Percentiles rank a stretch among this genome's conserved stretches.
Conservation (phyloP, 2,113 vertebrate genomes). For the Embiotoca jacksoni region DNA sequence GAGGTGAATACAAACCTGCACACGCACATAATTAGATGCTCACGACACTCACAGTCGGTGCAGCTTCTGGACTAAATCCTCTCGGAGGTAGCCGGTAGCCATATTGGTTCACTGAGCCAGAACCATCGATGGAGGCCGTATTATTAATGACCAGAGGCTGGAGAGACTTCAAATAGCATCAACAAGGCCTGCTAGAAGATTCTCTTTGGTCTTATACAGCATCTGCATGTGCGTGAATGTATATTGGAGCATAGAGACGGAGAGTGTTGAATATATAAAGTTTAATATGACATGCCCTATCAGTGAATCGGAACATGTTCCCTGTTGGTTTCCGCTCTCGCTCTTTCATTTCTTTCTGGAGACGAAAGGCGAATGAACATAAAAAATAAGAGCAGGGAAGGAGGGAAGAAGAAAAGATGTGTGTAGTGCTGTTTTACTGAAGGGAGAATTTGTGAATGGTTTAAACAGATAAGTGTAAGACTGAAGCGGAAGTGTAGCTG, state of each 20-base stretch:
- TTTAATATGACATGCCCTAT: slow-evolving; percentile 13
- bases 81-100: slow-evolving; percentile 23
- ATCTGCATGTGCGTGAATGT: slow-evolving; percentile 26
- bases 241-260: slow-evolving; percentile 5
- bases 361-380: neutral
- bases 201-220: slow-evolving; percentile 47
- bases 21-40: slow-evolving; percentile 15
- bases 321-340: slow-evolving; percentile 14
- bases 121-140: slow-evolving; percentile 22
- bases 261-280: neutral
- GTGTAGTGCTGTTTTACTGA: neutral
- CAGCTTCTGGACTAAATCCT: slow-evolving; percentile 41
- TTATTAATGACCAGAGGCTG: slow-evolving; percentile 55
- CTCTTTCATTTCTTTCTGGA: slow-evolving; percentile 19
- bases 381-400: neutral
- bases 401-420: neutral
- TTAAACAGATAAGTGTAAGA: slow-evolving; percentile 27
- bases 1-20: slow-evolving; percentile 19
- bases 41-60: slow-evolving; percentile 18
- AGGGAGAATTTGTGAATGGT: slow-evolving; percentile 13
- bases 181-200: slow-evolving; percentile 37
- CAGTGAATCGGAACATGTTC: slow-evolving; percentile 34
- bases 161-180: slow-evolving; percentile 63
- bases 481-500: neutral
- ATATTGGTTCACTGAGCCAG: slow-evolving; percentile 49